A percentile compares a stretch with the other conserved stretches of the same genome.
Evolutionary conservation across 1,140 invertebrate genomes (phyloP).

Genomic region (Zaprionus lachaisei): DNA sequence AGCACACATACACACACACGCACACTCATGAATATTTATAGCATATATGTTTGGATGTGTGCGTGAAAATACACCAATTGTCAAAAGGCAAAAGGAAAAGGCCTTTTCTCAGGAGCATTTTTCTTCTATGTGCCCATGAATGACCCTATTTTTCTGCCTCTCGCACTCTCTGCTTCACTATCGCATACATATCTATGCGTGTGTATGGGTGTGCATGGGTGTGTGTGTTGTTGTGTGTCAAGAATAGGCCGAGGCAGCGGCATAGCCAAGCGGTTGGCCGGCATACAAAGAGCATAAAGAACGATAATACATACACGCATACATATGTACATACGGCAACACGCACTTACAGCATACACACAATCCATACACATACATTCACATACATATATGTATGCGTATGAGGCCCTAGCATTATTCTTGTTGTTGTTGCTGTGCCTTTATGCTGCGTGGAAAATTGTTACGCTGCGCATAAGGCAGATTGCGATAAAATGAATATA

Average conservation of each 20-base stretch:
- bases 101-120: conserved; percentile 28
- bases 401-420: conserved; percentile 38
- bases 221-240: conserved; percentile 37
- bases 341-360: conserved; percentile 17
- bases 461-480: conserved; percentile 50
- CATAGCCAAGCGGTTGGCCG: conserved; percentile 53
- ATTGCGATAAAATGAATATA: conserved; percentile 46
- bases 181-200: conserved; percentile 51
- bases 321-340: conserved; percentile 1
- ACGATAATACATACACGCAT: conserved; percentile 64
- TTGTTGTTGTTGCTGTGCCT: conserved; percentile 30
- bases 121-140: conserved; percentile 49
- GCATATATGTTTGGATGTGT: not conserved
- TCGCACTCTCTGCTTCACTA: conserved; percentile 35
- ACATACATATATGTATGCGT: conserved; percentile 4
- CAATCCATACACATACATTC: conserved; percentile 6
- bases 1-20: not conserved
- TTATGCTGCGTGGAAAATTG: conserved; percentile 53
- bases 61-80: conserved; percentile 31
- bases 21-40: conserved; percentile 1
- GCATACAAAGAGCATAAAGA: conserved; percentile 74
- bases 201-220: conserved; percentile 25
- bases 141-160: conserved; percentile 69
- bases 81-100: conserved; percentile 33
- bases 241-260: conserved; percentile 61